Conservation (phyloP, 2,113 vertebrate genomes). For the Noturus placidus region DNA sequence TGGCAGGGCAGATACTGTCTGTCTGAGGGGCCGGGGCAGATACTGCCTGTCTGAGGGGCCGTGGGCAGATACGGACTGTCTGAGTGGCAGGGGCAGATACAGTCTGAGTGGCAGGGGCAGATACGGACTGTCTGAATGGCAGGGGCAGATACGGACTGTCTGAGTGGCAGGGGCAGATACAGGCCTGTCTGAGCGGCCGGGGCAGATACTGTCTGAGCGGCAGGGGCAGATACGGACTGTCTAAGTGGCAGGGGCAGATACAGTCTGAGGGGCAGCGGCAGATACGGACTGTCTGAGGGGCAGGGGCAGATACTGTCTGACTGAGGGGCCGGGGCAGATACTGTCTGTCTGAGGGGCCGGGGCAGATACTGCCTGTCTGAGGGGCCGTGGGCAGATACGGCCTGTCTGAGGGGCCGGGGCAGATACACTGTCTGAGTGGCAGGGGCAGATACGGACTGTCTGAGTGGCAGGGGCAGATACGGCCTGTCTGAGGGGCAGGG, state of each 20-base stretch:
- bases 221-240: neutral
- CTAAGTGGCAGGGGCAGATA: too few relatives aligned
- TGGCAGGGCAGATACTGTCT: neutral
- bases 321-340: too few relatives aligned
- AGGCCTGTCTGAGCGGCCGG: neutral
- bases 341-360: neutral
- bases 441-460: neutral
- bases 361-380: too few relatives aligned
- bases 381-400: neutral
- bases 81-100: neutral
- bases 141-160: neutral
- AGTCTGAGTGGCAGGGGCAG: neutral
- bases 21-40: too few relatives aligned
- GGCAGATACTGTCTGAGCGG: neutral
- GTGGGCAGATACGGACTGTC: neutral
- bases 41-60: neutral
- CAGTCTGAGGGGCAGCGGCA: too few relatives aligned
- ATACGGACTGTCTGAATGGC: neutral
- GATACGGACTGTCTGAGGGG: too few relatives aligned
- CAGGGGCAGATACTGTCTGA: too few relatives aligned
- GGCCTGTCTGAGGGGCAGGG: neutral
- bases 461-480: neutral
- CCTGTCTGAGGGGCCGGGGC: slow-evolving; percentile 66
- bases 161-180: too few relatives aligned
- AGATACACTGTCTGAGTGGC: neutral